phyloP scores from a whole-genome alignment of 2,113 vertebrate species.

The Amazona vittata region DNA sequence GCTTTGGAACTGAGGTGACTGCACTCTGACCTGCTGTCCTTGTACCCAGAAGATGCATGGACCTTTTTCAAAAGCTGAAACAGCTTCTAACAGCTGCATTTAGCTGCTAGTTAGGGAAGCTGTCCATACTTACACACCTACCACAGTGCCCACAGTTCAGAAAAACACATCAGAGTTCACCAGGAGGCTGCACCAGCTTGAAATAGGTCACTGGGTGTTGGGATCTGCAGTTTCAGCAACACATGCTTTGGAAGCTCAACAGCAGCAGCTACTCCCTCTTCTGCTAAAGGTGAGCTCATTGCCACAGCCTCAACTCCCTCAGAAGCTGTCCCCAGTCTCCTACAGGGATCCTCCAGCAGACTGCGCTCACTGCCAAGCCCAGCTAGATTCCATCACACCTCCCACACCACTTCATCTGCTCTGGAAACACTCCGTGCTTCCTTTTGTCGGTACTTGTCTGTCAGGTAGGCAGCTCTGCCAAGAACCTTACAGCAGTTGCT shows the following conservation, averaged over 20 bases:
- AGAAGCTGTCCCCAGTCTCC: neutral
- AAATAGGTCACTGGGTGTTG: conserved; percentile 16
- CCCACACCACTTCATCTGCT: neutral
- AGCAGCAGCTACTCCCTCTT: neutral
- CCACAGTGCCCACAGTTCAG: neutral
- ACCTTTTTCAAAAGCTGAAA: neutral
- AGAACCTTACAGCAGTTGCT: conserved; percentile 27
- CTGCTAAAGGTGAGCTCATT: neutral
- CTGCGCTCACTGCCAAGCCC: neutral
- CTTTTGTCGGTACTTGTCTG: conserved; percentile 21
- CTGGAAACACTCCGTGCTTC: neutral
- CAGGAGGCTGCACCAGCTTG: neutral
- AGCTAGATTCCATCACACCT: neutral
- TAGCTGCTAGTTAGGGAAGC: neutral
- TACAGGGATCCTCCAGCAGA: fast-evolving
- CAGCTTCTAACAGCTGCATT: neutral
- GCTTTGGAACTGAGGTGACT: neutral
- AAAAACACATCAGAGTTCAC: neutral
- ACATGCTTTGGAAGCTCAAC: neutral
- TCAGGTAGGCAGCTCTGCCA: conserved; percentile 5
- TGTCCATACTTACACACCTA: neutral
- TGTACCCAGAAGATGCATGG: neutral
- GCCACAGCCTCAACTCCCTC: neutral
- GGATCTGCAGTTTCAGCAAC: neutral
- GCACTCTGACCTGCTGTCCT: neutral